phyloP scores from a whole-genome alignment of 2,113 vertebrate species.

The Hippocampus zosterae region DNA sequence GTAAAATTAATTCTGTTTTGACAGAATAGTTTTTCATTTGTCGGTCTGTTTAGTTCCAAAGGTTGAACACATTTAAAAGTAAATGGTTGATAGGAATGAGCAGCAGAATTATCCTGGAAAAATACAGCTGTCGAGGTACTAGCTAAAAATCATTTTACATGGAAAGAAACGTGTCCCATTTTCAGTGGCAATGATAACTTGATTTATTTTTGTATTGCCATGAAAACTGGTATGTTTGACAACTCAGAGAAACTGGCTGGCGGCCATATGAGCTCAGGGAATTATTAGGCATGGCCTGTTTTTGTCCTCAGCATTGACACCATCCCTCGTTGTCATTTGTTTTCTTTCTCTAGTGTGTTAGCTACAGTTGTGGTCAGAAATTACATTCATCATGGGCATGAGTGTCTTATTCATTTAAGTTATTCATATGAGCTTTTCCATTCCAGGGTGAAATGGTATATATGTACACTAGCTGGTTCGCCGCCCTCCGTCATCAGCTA shows the following conservation, averaged over 20 bases:
- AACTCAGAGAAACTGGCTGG: background rate
- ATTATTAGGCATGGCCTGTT: background rate
- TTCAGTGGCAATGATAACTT: background rate
- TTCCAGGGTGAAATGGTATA: too few relatives aligned
- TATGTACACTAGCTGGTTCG: too few relatives aligned
- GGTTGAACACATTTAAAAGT: conserved; percentile 13
- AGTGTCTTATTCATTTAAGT: too few relatives aligned
- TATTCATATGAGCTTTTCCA: too few relatives aligned
- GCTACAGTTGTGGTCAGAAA: too few relatives aligned
- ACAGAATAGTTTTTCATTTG: conserved; percentile 17
- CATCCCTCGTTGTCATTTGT: background rate
- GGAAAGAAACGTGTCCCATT: background rate
- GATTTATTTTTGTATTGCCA: background rate
- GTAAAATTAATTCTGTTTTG: conserved; percentile 17
- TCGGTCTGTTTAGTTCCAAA: conserved; percentile 22
- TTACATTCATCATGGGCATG: too few relatives aligned
- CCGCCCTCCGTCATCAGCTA: too few relatives aligned
- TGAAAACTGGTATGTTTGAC: background rate
- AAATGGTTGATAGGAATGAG: conserved; percentile 14
- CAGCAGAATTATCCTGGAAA: conserved; percentile 20
- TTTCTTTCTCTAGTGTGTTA: background rate
- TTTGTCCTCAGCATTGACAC: background rate
- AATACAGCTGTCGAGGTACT: conserved; percentile 10
- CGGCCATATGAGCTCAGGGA: background rate
- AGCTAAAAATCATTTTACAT: background rate